Conservation (phyloP, 2,113 vertebrate species). For the Lipophrys pholis region DNA sequence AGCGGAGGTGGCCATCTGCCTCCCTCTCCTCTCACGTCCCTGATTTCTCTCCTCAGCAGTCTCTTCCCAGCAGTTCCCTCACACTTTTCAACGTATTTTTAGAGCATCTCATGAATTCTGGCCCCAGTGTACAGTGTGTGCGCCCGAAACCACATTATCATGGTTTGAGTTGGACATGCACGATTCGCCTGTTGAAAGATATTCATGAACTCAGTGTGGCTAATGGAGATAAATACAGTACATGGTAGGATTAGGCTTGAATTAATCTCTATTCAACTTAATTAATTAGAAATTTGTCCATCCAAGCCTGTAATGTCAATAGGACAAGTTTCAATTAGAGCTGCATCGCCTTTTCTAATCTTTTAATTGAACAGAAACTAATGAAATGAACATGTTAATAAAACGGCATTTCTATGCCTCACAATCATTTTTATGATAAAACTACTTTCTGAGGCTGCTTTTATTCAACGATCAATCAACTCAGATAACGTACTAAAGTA, state of each 20-base stretch:
- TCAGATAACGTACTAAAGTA: conserved; percentile 34
- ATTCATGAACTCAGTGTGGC: conserved; percentile 38
- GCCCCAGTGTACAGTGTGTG: conserved; percentile 28
- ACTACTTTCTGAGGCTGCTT: conserved; percentile 37
- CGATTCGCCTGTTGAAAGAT: conserved; percentile 34
- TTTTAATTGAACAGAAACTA: conserved; percentile 74
- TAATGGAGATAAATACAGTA: conserved; percentile 70
- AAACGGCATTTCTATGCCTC: conserved; percentile 48
- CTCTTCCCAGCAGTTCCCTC: conserved; percentile 70
- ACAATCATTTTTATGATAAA: conserved; percentile 40
- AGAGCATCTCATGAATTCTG: conserved; percentile 64
- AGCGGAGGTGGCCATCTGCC: conserved; percentile 77
- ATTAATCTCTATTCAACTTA: conserved; percentile 70
- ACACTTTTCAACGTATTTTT: conserved; percentile 65
- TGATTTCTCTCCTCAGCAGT: conserved; percentile 61
- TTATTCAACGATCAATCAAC: conserved; percentile 33
- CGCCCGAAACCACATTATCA: conserved; percentile 33
- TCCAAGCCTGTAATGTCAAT: conserved; percentile 70
- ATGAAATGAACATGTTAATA: conserved; percentile 55
- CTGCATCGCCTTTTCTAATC: conserved; percentile 72
- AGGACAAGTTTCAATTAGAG: conserved; percentile 77
- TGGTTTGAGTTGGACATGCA: conserved; percentile 25
- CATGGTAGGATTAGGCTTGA: conserved; percentile 67
- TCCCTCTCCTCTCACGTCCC: conserved; percentile 54
- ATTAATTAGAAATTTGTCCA: conserved; percentile 77